A percentile compares a stretch with the other conserved stretches of the same genome.
phyloP scores from a whole-genome alignment of 2,888 invertebrate species.

The Drosophila formosana region DNA sequence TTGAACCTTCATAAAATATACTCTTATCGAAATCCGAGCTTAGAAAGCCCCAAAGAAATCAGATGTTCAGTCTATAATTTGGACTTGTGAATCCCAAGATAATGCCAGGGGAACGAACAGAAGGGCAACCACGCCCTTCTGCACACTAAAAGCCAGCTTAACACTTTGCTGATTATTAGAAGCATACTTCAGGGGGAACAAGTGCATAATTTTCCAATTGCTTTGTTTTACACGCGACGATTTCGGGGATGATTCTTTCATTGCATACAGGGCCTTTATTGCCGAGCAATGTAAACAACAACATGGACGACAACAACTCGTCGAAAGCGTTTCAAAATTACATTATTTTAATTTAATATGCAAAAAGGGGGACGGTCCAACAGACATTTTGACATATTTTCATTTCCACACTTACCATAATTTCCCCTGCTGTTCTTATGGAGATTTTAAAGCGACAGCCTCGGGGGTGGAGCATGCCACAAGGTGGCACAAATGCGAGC shows the following conservation, averaged over 20 bases:
- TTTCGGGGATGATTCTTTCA: constrained; percentile 47
- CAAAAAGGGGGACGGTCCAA: constrained; percentile 48
- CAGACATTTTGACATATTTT: constrained; percentile 79
- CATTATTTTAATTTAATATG: constrained; percentile 84
- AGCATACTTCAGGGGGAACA: constrained; percentile 76
- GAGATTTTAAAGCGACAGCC: constrained; percentile 60
- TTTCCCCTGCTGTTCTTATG: constrained; percentile 55
- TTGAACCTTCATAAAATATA: too few relatives aligned
- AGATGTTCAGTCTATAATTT: constrained; percentile 36
- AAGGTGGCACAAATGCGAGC: constrained; percentile 45
- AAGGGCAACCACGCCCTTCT: constrained; percentile 51
- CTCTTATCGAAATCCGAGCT: background rate
- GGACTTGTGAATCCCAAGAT: constrained; percentile 19
- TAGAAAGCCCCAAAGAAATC: constrained; percentile 1
- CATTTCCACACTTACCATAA: constrained; percentile 76
- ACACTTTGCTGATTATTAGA: constrained; percentile 77
- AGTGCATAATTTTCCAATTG: constrained; percentile 85
- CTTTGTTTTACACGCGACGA: constrained; percentile 70
- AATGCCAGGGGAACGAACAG: constrained; percentile 22
- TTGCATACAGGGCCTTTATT: constrained; percentile 49
- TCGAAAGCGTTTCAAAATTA: constrained; percentile 80
- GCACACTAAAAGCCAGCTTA: constrained; percentile 39
- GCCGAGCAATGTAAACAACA: constrained; percentile 69
- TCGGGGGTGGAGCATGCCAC: constrained; percentile 36
- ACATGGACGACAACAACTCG: constrained; percentile 32